phyloP scores from a whole-genome alignment of 2,113 vertebrate genomes.

The Calypte anna region DNA sequence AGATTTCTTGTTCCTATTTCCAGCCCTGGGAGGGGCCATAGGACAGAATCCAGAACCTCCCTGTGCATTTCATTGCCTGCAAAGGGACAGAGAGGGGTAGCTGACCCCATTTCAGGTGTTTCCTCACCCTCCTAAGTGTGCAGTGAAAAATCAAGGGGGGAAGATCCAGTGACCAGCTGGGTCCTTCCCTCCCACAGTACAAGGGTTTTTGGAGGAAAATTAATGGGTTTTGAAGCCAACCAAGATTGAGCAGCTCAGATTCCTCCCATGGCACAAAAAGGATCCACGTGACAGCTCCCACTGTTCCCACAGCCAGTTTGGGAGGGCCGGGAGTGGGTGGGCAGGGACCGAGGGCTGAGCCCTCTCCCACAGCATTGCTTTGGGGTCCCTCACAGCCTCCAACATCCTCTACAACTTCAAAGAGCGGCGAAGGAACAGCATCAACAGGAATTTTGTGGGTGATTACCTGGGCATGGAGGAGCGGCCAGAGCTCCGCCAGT shows the following conservation, averaged over 20 bases:
- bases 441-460: slow-evolving; percentile 97
- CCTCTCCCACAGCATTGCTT: rapidly evolving
- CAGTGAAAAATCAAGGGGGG: not conserved
- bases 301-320: rapidly evolving
- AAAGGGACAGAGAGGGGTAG: not conserved
- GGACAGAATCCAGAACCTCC: not conserved
- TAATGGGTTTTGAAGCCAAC: not conserved
- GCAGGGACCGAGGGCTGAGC: not conserved
- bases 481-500: slow-evolving; percentile 90
- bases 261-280: not conserved
- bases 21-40: not conserved
- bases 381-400: slow-evolving; percentile 78
- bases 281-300: rapidly evolving
- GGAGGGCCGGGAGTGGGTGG: not conserved
- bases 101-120: rapidly evolving
- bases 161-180: not conserved
- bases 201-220: not conserved
- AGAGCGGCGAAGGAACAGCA: slow-evolving; percentile 92
- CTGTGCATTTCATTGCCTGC: not conserved
- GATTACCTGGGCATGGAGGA: slow-evolving; percentile 98
- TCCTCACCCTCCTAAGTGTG: rapidly evolving
- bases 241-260: not conserved
- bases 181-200: not conserved
- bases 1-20: not conserved
- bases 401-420: slow-evolving; percentile 96